Conservation (phyloP, 2,113 vertebrate species). For the Phaetusa simplex region DNA sequence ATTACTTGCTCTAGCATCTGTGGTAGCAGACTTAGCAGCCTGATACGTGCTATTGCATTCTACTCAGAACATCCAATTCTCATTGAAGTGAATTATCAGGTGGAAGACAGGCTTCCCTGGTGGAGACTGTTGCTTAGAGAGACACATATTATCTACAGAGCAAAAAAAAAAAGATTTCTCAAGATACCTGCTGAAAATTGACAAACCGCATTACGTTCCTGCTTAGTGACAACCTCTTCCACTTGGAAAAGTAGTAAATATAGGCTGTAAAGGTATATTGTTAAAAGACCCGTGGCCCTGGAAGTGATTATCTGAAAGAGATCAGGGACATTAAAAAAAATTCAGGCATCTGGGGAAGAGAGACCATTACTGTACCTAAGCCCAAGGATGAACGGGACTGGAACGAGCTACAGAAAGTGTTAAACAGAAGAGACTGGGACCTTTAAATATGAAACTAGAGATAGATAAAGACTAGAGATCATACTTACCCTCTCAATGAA, state of each 20-base stretch:
- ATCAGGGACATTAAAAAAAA: neutral
- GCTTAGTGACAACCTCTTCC: neutral
- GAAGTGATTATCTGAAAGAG: slow-evolving; percentile 7
- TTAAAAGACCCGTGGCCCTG: neutral
- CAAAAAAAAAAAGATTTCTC: neutral
- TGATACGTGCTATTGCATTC: neutral
- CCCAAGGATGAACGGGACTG: neutral
- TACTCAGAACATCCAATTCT: neutral
- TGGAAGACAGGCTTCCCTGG: neutral
- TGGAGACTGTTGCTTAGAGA: neutral
- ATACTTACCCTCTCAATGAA: neutral
- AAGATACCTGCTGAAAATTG: neutral
- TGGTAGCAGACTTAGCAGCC: neutral
- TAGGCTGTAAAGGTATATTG: neutral
- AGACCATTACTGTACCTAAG: neutral
- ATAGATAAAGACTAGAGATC: neutral
- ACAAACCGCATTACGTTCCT: neutral
- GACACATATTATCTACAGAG: neutral
- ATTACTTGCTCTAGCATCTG: neutral
- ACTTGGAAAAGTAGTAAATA: neutral
- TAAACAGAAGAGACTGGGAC: neutral
- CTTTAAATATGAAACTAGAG: neutral
- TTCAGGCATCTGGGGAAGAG: neutral
- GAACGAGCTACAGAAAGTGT: neutral
- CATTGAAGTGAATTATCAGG: neutral